Percentiles rank a stretch among this genome's conserved stretches.
Evolutionary conservation across 2,797 vertebrate genomes (phyloP).

Genomic region (Scyliorhinus canicula): DNA sequence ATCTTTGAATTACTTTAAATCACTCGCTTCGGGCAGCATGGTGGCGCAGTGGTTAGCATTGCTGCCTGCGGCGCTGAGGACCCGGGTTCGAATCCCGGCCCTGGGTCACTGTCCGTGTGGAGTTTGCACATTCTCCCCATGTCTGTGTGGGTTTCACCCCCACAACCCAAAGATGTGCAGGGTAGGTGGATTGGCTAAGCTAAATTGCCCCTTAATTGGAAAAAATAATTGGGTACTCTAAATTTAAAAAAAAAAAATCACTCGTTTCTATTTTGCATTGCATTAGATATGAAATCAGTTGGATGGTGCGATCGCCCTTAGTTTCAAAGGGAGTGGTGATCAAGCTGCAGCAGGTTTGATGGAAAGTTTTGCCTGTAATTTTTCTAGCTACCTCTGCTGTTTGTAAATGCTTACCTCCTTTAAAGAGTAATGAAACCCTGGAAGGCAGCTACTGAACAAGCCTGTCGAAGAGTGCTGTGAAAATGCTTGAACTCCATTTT

Average conservation of each 20-base stretch:
- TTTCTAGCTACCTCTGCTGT: background rate
- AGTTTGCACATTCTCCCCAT: too few species aligned
- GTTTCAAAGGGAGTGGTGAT: background rate
- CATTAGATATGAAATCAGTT: background rate
- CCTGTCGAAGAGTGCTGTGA: background rate
- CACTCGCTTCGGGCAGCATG: too few species aligned
- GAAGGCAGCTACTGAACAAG: background rate
- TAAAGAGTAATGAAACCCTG: background rate
- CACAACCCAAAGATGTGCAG: too few species aligned
- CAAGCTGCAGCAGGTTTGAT: background rate
- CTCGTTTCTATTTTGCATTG: background rate
- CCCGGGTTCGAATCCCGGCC: too few species aligned
- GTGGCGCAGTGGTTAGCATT: too few species aligned
- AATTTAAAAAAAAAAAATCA: too few species aligned
- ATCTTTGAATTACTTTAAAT: slow-evolving; percentile 27
- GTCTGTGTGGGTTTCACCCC: too few species aligned
- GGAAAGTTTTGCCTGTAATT: background rate
- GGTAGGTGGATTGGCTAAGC: too few species aligned
- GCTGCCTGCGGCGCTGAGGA: too few species aligned
- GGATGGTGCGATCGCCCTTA: background rate
- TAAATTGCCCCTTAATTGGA: too few species aligned
- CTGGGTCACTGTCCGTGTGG: too few species aligned
- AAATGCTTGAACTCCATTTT: background rate
- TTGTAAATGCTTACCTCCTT: background rate
- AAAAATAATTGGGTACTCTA: too few species aligned